Percentiles rank a stretch among this genome's conserved stretches.
Conservation (phyloP, 2,888 invertebrate genomes). For the Andrena flavipes region DNA sequence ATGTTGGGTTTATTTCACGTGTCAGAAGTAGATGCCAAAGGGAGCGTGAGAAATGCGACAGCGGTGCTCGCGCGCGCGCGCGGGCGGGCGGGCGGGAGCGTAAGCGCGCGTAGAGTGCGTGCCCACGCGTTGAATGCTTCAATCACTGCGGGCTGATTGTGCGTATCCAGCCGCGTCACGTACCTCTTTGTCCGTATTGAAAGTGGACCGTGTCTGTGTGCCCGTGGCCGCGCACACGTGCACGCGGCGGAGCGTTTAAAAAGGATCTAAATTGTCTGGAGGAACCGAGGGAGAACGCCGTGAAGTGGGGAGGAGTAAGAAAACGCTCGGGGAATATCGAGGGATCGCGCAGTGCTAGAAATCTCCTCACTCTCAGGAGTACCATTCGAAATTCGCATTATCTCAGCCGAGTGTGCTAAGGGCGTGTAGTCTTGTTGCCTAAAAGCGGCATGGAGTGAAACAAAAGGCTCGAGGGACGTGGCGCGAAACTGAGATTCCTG, state of each 20-base stretch:
- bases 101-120: constrained; percentile 74
- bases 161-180: constrained; percentile 76
- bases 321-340: constrained; percentile 39
- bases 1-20: constrained; percentile 30
- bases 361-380: constrained; percentile 45
- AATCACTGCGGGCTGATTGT: constrained; percentile 81
- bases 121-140: constrained; percentile 79
- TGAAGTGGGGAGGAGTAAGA: background rate
- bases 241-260: constrained; percentile 63
- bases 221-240: constrained; percentile 21
- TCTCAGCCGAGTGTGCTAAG: constrained; percentile 50
- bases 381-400: constrained; percentile 55
- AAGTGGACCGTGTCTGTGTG: constrained; percentile 53
- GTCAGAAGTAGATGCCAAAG: constrained; percentile 54
- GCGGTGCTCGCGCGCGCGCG: constrained; percentile 59
- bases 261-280: constrained; percentile 72
- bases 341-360: constrained; percentile 47
- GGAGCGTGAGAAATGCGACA: constrained; percentile 77
- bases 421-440: constrained; percentile 26
- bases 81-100: constrained; percentile 60
- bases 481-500: background rate
- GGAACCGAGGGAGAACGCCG: constrained; percentile 30
- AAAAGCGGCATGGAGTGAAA: constrained; percentile 30
- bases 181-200: constrained; percentile 68
- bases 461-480: constrained; percentile 31